These are phyloP conservation scores for Kryptolebias marmoratus DNA, from an alignment of 2,113 vertebrate species.

Conservation along the genomic window DNA sequence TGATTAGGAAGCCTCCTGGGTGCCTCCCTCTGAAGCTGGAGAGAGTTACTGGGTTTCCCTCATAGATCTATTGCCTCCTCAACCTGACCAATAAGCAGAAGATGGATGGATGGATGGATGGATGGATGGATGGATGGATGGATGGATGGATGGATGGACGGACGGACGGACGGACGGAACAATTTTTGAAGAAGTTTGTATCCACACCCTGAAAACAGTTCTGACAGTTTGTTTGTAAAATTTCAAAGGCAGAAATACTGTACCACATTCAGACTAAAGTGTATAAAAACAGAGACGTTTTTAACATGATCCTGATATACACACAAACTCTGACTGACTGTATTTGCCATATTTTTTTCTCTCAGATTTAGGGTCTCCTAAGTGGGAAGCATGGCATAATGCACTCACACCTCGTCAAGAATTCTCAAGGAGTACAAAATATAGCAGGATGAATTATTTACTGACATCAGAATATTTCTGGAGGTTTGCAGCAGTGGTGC, in stretches of 20 bases:
- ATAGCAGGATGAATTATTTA: constrained; percentile 83
- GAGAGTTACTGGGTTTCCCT: no score
- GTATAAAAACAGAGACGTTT: not conserved
- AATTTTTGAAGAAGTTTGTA: no score
- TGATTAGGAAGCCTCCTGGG: no score
- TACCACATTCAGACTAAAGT: not conserved
- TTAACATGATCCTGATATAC: constrained; percentile 5
- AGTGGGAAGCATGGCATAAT: constrained; percentile 58
- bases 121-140: no score
- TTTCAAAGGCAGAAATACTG: not conserved
- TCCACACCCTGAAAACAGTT: no score
- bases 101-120: no score
- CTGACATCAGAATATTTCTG: constrained; percentile 69
- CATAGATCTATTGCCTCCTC: no score
- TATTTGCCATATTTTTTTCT: constrained; percentile 40
- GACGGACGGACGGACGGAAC: no score
- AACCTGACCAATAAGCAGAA: no score
- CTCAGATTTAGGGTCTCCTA: constrained; percentile 44
- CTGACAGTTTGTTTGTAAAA: not conserved
- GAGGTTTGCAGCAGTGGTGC: constrained; percentile 72
- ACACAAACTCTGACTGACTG: not conserved
- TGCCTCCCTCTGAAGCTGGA: no score
- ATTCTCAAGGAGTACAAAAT: constrained; percentile 82
- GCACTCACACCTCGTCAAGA: constrained; percentile 68
- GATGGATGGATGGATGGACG: no score